These are phyloP conservation scores for Mastomys coucha DNA, from an alignment of 2,113 vertebrate genomes.

Conservation along the genomic window DNA sequence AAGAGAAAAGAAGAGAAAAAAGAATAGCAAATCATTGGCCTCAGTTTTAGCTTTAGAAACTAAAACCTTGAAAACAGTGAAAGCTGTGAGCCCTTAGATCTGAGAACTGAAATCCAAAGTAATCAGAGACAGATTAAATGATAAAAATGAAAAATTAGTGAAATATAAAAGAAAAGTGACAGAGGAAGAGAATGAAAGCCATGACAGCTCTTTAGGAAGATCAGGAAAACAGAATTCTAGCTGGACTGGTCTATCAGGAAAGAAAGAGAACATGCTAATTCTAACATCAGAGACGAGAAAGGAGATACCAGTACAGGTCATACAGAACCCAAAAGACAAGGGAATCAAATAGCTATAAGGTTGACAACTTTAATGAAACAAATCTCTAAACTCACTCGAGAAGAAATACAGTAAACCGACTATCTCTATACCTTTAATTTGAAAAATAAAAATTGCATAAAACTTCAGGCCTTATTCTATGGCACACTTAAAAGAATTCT, in stretches of 20 bases:
- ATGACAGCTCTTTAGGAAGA: not conserved
- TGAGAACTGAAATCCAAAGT: not conserved
- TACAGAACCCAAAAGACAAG: not conserved
- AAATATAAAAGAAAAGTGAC: not conserved
- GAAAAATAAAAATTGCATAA: not conserved
- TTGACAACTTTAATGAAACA: not conserved
- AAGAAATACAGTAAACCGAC: not conserved
- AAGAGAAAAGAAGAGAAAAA: not conserved
- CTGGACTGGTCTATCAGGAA: not conserved
- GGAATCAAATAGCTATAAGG: not conserved
- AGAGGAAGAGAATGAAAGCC: not conserved
- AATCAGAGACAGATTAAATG: not conserved
- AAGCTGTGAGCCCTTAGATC: not conserved
- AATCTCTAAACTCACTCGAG: not conserved
- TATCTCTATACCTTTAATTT: not conserved
- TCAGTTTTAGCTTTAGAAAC: not conserved
- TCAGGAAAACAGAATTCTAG: not conserved
- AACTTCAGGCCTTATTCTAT: not conserved
- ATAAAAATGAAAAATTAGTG: not conserved
- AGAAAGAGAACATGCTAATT: not conserved
- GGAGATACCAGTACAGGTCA: not conserved
- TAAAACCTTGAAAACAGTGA: not conserved
- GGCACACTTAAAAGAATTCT: not conserved
- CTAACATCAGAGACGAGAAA: not conserved
- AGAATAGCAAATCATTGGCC: not conserved